phyloP scores from a whole-genome alignment of 2,888 invertebrate species.

The Erebia aethiops region DNA sequence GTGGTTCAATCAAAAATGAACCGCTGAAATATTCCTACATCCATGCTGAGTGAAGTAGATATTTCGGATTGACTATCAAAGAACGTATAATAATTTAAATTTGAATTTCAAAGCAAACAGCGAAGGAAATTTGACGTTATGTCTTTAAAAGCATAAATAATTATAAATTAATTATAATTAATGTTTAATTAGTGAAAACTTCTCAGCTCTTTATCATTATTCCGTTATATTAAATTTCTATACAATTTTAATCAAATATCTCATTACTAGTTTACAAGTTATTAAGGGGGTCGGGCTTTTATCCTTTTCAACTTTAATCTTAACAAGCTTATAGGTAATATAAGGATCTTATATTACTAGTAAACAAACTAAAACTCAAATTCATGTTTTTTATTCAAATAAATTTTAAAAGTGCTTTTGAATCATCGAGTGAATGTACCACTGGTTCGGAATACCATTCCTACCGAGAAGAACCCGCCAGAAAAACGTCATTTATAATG shows the following conservation, averaged over 20 bases:
- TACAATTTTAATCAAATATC: slow-evolving; percentile 6
- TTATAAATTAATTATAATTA: not conserved
- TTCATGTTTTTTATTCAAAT: no score
- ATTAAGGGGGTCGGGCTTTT: not conserved
- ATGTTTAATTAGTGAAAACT: slow-evolving; percentile 7
- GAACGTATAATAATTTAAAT: no score
- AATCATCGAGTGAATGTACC: no score
- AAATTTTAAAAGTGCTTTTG: no score
- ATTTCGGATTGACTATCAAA: no score
- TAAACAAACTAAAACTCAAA: not conserved
- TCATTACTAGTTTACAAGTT: slow-evolving; percentile 9
- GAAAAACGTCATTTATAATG: no score
- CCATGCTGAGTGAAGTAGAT: not conserved
- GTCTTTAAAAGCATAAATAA: not conserved
- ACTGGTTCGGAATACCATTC: no score
- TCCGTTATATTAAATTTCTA: slow-evolving; percentile 4
- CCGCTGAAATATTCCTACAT: no score
- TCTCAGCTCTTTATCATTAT: not conserved
- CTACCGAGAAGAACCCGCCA: no score
- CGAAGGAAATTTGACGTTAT: not conserved
- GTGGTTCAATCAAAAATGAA: no score
- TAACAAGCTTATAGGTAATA: not conserved
- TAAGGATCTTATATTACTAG: not conserved
- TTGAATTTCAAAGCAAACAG: slow-evolving; percentile 2
- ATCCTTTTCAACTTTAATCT: not conserved